A percentile compares a stretch with the other conserved stretches of the same genome.
phyloP scores from a whole-genome alignment of 2,113 vertebrate genomes.

The Callithrix jacchus region DNA sequence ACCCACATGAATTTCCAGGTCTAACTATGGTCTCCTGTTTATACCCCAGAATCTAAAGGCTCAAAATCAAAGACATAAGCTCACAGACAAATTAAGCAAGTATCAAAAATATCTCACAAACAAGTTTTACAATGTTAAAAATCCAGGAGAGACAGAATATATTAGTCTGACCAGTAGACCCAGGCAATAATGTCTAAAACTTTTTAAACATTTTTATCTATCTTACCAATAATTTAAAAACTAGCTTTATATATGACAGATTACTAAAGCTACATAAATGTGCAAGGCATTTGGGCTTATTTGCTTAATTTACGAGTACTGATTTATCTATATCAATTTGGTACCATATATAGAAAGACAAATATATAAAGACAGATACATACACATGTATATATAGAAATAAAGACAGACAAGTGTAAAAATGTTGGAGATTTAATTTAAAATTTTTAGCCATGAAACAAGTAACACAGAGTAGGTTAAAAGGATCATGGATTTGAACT shows the following conservation, averaged over 20 bases:
- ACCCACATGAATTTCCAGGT: neutral
- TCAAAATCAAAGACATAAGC: neutral
- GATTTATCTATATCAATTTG: neutral
- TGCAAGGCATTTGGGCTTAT: neutral
- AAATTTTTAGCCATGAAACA: neutral
- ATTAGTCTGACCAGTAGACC: neutral
- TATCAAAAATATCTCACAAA: neutral
- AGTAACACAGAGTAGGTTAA: neutral
- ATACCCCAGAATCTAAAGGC: neutral
- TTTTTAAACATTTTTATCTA: neutral
- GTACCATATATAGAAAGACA: neutral
- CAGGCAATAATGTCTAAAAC: neutral
- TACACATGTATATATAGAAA: neutral
- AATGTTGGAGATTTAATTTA: neutral
- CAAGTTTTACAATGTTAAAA: neutral
- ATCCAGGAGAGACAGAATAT: neutral
- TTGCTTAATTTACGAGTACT: neutral
- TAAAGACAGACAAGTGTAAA: neutral
- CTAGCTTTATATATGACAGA: neutral
- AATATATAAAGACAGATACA: neutral
- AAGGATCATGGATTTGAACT: neutral
- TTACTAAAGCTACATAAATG: neutral
- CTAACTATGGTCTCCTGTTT: neutral
- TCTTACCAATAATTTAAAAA: neutral
- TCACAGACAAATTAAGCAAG: neutral